These are phyloP conservation scores for Eupithecia pulchellata DNA, from an alignment of 2,888 invertebrate genomes.

Conservation along the genomic window DNA sequence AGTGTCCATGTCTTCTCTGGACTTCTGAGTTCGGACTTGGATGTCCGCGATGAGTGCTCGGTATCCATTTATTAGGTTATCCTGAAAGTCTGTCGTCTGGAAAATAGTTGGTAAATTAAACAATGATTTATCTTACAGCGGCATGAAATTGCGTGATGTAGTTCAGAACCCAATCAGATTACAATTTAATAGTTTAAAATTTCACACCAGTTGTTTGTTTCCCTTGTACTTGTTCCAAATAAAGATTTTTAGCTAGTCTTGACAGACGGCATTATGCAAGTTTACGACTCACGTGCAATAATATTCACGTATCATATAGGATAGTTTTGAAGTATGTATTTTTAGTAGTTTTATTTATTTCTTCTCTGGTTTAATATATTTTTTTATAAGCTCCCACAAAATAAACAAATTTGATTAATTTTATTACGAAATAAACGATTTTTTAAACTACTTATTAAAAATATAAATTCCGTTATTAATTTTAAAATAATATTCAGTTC, in stretches of 20 bases:
- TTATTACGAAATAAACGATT: too few relatives aligned
- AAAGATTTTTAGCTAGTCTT: too few relatives aligned
- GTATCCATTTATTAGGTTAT: conserved; percentile 81
- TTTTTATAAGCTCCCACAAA: too few relatives aligned
- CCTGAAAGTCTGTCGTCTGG: conserved; percentile 80
- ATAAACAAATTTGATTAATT: too few relatives aligned
- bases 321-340: neutral
- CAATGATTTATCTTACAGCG: neutral
- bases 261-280: neutral
- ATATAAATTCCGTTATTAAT: neutral
- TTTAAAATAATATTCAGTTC: neutral
- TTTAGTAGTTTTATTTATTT: too few relatives aligned
- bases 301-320: neutral
- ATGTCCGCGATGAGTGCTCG: conserved; percentile 79
- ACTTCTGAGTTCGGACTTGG: conserved; percentile 78
- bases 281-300: neutral
- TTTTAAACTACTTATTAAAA: neutral
- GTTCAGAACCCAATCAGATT: neutral
- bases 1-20: conserved; percentile 81
- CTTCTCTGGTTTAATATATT: too few relatives aligned
- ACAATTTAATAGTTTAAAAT: too few relatives aligned
- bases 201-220: too few relatives aligned
- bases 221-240: too few relatives aligned
- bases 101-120: conserved; percentile 33
- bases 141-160: neutral